phyloP scores from a whole-genome alignment of 2,113 vertebrate species.

The Recurvirostra avosetta region DNA sequence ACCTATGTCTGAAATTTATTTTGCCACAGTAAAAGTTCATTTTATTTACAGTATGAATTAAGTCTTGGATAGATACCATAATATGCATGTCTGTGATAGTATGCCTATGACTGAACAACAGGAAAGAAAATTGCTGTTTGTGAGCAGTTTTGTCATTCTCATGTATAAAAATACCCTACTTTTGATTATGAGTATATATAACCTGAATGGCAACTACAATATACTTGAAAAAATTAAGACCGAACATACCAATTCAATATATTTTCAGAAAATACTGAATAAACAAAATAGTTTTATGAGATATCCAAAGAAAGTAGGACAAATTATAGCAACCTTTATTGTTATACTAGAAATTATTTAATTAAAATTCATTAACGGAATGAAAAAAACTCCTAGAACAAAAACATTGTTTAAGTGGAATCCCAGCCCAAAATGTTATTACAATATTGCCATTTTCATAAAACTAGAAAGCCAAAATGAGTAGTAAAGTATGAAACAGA shows the following conservation, averaged over 20 bases:
- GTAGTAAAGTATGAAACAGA: not conserved
- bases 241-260: not conserved
- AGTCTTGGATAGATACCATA: not conserved
- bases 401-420: not conserved
- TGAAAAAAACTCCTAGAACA: not conserved
- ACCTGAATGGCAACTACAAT: not conserved
- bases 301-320: not conserved
- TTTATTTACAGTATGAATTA: not conserved
- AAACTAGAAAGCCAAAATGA: not conserved
- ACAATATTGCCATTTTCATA: not conserved
- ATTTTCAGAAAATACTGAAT: not conserved
- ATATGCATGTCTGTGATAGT: not conserved
- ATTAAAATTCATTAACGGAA: not conserved
- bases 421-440: not conserved
- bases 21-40: not conserved
- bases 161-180: not conserved
- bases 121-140: not conserved
- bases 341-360: not conserved
- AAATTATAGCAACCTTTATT: not conserved
- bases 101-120: not conserved
- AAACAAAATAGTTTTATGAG: not conserved
- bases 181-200: not conserved
- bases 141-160: not conserved
- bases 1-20: not conserved
- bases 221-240: not conserved